Evolutionary conservation across 64 coral and sea anemone species (phyloP).

Genomic region (Anthopleura sola): DNA sequence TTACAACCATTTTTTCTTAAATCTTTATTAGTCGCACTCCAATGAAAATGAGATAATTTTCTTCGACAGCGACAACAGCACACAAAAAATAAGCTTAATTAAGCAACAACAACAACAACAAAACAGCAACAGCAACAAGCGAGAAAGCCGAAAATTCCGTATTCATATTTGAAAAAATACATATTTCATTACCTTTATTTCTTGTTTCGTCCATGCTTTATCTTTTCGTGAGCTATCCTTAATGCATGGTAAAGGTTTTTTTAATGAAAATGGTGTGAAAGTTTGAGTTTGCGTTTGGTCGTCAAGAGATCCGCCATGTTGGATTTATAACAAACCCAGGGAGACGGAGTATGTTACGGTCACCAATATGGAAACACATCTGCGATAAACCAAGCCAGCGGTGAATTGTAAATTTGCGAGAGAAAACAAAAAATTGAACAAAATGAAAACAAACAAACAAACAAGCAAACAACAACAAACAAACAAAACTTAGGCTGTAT

Average conservation of each 20-base stretch:
- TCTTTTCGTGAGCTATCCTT: neutral
- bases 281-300: neutral
- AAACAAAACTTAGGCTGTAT: too few relatives aligned
- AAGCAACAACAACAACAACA: too few relatives aligned
- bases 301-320: neutral
- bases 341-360: too few relatives aligned
- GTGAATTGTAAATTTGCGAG: too few relatives aligned
- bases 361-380: too few relatives aligned
- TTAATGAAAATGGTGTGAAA: neutral
- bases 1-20: too few relatives aligned
- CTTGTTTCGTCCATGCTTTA: neutral
- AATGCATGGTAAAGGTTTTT: neutral
- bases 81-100: too few relatives aligned
- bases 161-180: neutral
- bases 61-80: too few relatives aligned
- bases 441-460: slow-evolving; percentile 17
- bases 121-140: neutral
- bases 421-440: too few relatives aligned
- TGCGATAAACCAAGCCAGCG: neutral
- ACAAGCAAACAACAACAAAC: slow-evolving; percentile 14
- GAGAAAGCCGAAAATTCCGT: neutral
- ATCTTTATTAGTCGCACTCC: too few relatives aligned
- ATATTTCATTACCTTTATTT: neutral
- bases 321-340: neutral
- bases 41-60: too few relatives aligned